Base-by-base conservation (phyloP, 64 coral and sea anemone species). In the Platygyra sinensis region DNA sequence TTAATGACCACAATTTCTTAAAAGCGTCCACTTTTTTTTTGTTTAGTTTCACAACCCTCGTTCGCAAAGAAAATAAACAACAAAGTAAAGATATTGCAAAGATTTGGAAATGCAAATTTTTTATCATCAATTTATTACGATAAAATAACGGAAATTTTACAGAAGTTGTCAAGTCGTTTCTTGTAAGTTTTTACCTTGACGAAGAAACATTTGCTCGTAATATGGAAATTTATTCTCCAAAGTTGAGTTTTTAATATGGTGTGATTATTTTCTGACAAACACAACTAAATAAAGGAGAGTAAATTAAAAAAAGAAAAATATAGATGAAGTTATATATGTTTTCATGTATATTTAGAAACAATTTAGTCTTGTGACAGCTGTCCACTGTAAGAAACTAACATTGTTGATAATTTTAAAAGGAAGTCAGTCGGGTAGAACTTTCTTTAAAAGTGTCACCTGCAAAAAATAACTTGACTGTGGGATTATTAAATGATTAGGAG, bases 401-500 rank as follows among this genome's bases (percentile, higher is more conserved):
- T 69, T 69, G 65, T 50, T 69, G 63, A 72, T 50, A 85, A 85
- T 31, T 25, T n/a, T 71, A 69, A 64, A 79, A 50, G 62, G 63
- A 85, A 71, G 62, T 52, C 63, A 25, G 36, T 71, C 63, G 10
- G 22, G 65, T 22, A 69, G 25, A 69, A 27, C 25, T 69, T 69
- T 22, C n/a, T 69, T 69, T 69, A 15, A 85, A 71, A 14, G 28
- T 30, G 52, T 29, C 78, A 80, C 54, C 78, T 80, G 78, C 78
- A 85, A 20, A 24, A 46, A 22, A 71, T 24, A 11, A 67, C 24
- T 63, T 51, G 81, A 10, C 22, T 51, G 62, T 85, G 32, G 62
- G 62, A 77, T 52, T 72, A 72, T 49, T 36, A 85, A 85, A 72
- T 72, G 31, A 72, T 69, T 51, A 85, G 71, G 42, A n/a, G 31